These are phyloP conservation scores for Rhynchonycteris naso DNA, from an alignment of 2,797 vertebrate genomes.

Conservation along the genomic window DNA sequence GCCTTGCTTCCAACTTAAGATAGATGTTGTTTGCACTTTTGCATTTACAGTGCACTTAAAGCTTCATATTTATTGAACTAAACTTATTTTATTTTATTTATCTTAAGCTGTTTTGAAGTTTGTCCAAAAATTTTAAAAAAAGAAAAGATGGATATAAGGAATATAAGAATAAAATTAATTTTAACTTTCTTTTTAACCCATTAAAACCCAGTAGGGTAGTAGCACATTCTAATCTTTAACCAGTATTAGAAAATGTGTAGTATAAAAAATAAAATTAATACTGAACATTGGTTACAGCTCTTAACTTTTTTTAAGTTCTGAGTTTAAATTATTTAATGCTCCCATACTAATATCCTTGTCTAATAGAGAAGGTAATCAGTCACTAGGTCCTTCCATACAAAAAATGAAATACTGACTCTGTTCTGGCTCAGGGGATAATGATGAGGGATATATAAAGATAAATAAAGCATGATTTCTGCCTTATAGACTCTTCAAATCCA, in stretches of 20 bases:
- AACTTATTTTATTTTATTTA: not conserved
- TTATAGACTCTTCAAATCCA: not conserved
- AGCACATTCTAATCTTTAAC: not conserved
- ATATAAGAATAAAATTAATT: not conserved
- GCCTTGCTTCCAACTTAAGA: not conserved
- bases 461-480: not conserved
- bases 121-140: not conserved
- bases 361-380: not conserved
- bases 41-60: not conserved
- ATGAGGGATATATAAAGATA: not conserved
- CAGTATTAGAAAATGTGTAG: not conserved
- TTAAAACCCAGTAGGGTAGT: not conserved
- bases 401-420: not conserved
- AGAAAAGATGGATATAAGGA: not conserved
- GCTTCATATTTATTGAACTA: not conserved
- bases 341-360: not conserved
- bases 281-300: not conserved
- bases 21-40: not conserved
- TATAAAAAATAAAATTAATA: not conserved
- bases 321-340: not conserved
- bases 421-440: not conserved
- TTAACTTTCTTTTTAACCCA: not conserved
- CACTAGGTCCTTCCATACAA: not conserved
- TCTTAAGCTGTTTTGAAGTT: not conserved
- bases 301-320: not conserved